These are phyloP conservation scores for Cynocephalus volans DNA, from an alignment of 2,113 vertebrate genomes.

Conservation along the genomic window DNA sequence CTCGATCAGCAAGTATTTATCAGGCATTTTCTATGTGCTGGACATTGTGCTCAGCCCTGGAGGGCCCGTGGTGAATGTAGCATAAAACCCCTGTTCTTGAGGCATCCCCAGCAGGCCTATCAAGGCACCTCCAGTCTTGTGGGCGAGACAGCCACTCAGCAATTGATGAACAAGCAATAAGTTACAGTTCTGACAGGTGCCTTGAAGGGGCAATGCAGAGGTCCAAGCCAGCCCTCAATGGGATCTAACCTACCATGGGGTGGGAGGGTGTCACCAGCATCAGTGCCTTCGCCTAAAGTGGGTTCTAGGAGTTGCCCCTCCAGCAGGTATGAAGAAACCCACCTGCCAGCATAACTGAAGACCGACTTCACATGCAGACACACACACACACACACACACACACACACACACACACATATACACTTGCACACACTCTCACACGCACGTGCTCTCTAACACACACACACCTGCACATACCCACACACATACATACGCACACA, in stretches of 20 bases:
- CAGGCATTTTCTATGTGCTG: not conserved
- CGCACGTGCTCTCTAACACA: not conserved
- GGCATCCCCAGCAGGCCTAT: not conserved
- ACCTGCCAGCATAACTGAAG: not conserved
- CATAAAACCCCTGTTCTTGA: not conserved
- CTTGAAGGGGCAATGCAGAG: not conserved
- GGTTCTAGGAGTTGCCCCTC: not conserved
- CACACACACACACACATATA: not conserved
- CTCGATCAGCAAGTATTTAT: not conserved
- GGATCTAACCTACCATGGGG: not conserved
- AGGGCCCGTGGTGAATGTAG: too few species aligned
- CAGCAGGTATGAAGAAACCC: not conserved
- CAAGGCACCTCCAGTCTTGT: not conserved
- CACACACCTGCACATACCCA: not conserved
- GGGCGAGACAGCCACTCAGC: not conserved
- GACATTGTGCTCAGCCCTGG: not conserved
- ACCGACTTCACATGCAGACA: not conserved
- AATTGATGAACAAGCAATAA: not conserved
- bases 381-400: not conserved
- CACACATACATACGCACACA: not conserved
- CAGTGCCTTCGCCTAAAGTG: not conserved
- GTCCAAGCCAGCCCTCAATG: not conserved
- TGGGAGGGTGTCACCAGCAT: not conserved
- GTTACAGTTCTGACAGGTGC: not conserved
- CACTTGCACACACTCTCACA: not conserved